A percentile compares a stretch with the other conserved stretches of the same genome.
phyloP scores from a whole-genome alignment of 1,140 invertebrate species.

The Orius insidiosus region DNA sequence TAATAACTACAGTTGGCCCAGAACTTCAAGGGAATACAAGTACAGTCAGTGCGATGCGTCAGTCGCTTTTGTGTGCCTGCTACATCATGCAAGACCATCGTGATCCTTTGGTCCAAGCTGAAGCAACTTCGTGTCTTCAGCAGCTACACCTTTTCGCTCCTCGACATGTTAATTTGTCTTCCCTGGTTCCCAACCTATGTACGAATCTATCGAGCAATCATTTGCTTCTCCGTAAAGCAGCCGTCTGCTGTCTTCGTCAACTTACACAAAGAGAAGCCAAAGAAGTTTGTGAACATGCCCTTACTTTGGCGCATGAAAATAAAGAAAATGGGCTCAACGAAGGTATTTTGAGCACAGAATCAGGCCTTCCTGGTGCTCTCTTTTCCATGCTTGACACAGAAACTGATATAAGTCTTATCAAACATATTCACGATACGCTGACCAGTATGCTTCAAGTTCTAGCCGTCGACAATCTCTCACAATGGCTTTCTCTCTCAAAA shows the following conservation, averaged over 20 bases:
- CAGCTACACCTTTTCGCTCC: conserved; percentile 96
- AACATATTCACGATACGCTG: conserved; percentile 84
- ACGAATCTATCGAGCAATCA: conserved; percentile 68
- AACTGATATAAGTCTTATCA: conserved; percentile 66
- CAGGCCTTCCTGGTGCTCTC: conserved; percentile 78
- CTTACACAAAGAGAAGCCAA: conserved; percentile 88
- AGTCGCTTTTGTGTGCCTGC: conserved; percentile 71
- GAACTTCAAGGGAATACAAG: conserved; percentile 76
- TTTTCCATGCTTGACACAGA: conserved; percentile 91
- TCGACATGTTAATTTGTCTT: conserved; percentile 78
- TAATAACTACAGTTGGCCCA: conserved; percentile 95
- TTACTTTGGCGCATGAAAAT: conserved; percentile 45
- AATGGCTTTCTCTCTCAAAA: conserved; percentile 87
- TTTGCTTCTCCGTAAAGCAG: conserved; percentile 76
- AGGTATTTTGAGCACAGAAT: conserved; percentile 45
- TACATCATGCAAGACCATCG: conserved; percentile 84
- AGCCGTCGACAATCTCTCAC: conserved; percentile 51
- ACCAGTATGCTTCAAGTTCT: conserved; percentile 79
- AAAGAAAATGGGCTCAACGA: conserved; percentile 27
- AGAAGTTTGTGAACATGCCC: conserved; percentile 84
- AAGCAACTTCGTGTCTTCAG: conserved; percentile 89
- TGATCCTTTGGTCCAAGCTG: conserved; percentile 69
- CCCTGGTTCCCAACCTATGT: conserved; percentile 86
- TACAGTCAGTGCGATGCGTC: conserved; percentile 49
- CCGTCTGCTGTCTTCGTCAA: conserved; percentile 87